phyloP scores from a whole-genome alignment of 1,140 invertebrate genomes.

The Drosophila pruinosa region DNA sequence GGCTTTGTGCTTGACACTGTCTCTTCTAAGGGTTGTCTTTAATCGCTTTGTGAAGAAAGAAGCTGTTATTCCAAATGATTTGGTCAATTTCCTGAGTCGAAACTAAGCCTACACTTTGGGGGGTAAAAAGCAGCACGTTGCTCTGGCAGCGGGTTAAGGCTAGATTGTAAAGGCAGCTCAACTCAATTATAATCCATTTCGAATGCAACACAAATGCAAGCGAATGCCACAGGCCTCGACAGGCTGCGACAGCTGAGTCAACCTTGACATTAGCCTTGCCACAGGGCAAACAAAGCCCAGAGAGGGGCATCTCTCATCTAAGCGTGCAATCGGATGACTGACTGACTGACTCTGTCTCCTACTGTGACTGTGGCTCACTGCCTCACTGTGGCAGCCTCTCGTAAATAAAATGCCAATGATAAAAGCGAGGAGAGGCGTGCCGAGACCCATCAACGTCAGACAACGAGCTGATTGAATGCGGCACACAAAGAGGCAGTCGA shows the following conservation, averaged over 20 bases:
- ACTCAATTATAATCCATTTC: constrained; percentile 60
- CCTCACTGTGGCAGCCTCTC: constrained; percentile 16
- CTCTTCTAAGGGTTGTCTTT: not conserved
- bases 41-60: not conserved
- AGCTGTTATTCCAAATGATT: not conserved
- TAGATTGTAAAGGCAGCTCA: constrained; percentile 19
- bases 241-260: constrained; percentile 44
- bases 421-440: constrained; percentile 30
- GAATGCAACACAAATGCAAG: constrained; percentile 49
- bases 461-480: constrained; percentile 45
- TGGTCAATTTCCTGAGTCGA: not conserved
- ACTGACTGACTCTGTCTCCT: not conserved
- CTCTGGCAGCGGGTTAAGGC: constrained; percentile 13
- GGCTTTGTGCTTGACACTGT: too few relatives aligned
- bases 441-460: constrained; percentile 34
- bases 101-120: not conserved
- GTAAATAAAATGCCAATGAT: constrained; percentile 57
- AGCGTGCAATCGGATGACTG: constrained; percentile 12
- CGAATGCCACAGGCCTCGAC: constrained; percentile 32
- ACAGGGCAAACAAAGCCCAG: constrained; percentile 40
- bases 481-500: constrained; percentile 8
- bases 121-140: not conserved
- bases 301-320: constrained; percentile 12
- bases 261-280: constrained; percentile 65
- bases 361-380: constrained; percentile 20